Percentiles rank a stretch among this genome's conserved stretches.
phyloP scores from a whole-genome alignment of 2,888 invertebrate species.

The Resseliella maxima region DNA sequence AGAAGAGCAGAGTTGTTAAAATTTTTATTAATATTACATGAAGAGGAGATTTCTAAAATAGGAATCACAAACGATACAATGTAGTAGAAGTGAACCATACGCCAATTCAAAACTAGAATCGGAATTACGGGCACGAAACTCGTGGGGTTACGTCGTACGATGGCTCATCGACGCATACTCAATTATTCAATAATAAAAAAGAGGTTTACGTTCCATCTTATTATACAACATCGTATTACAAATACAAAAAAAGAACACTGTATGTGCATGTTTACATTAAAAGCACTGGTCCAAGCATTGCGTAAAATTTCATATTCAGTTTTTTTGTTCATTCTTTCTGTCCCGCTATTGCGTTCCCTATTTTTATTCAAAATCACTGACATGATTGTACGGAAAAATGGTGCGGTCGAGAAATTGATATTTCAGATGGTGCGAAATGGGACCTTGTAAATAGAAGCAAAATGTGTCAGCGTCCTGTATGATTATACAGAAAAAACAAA shows the following conservation, averaged over 20 bases:
- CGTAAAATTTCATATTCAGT: background rate
- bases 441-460: background rate
- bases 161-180: slow-evolving; percentile 31
- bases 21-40: slow-evolving; percentile 55
- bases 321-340: background rate
- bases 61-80: slow-evolving; percentile 17
- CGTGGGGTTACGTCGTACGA: slow-evolving; percentile 2
- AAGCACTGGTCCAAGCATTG: background rate
- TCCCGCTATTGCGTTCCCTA: background rate
- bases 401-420: slow-evolving; percentile 44
- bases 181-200: slow-evolving; percentile 55
- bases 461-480: background rate
- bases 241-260: background rate
- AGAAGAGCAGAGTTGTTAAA: slow-evolving; percentile 38
- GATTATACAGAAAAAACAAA: background rate
- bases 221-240: background rate
- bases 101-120: background rate
- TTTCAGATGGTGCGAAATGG: slow-evolving; percentile 7
- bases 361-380: slow-evolving; percentile 24
- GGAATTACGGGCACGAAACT: background rate
- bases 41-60: slow-evolving; percentile 37
- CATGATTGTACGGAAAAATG: background rate
- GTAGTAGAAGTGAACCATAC: background rate
- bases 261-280: background rate
- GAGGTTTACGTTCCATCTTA: slow-evolving; percentile 37